Evolutionary conservation across 1,140 invertebrate species (phyloP).

Genomic region (Drosophila saltans): DNA sequence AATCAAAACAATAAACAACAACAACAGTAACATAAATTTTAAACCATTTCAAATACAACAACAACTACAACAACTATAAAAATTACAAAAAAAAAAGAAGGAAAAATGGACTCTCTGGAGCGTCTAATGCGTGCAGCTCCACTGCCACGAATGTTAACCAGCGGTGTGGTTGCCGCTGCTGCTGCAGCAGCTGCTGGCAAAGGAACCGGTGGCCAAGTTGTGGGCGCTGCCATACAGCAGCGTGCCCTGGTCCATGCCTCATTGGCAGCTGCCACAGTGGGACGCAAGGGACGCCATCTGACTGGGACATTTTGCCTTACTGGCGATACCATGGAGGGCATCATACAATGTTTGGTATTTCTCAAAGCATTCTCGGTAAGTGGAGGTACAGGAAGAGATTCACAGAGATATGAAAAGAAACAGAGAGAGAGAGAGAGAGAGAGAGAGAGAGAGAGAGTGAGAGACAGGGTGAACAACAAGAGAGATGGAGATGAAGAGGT

Average conservation of each 20-base stretch:
- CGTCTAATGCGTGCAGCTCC: constrained; percentile 89
- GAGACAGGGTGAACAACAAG: background rate
- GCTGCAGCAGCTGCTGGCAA: constrained; percentile 80
- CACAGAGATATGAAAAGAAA: constrained; percentile 8
- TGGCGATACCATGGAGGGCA: constrained; percentile 95
- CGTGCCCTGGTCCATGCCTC: constrained; percentile 90
- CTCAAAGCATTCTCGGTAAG: constrained; percentile 96
- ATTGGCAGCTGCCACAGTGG: constrained; percentile 88
- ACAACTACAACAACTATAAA: constrained; percentile 19
- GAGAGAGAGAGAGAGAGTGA: constrained; percentile 6
- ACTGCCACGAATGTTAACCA: constrained; percentile 87
- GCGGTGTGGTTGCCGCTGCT: constrained; percentile 87
- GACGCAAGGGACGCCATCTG: constrained; percentile 90
- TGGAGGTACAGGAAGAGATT: constrained; percentile 42
- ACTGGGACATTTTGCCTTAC: constrained; percentile 94
- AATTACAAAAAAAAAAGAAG: constrained; percentile 16
- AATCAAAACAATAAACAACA: constrained; percentile 1
- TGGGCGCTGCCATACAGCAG: constrained; percentile 84
- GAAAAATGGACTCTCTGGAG: constrained; percentile 89
- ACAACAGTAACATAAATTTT: constrained; percentile 15
- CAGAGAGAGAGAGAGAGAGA: constrained; percentile 14
- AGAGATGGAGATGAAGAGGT: background rate
- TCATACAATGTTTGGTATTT: constrained; percentile 95
- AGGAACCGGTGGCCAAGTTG: constrained; percentile 84
- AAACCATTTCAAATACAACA: constrained; percentile 41